phyloP scores from a whole-genome alignment of 2,888 invertebrate species.

The Lypha dubia region DNA sequence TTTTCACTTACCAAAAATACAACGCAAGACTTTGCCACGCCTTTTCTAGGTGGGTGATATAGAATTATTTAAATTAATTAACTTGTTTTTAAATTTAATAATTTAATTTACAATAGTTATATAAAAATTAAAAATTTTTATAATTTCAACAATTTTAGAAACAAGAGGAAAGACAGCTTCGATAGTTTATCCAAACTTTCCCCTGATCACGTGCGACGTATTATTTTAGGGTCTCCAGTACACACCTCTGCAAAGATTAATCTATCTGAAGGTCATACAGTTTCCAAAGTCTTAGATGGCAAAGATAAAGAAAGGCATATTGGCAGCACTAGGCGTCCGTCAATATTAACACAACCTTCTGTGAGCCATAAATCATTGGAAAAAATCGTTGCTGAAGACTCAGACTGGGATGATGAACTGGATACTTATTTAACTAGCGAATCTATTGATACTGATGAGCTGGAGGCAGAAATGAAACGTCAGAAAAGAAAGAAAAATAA shows the following conservation, averaged over 20 bases:
- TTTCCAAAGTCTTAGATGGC: constrained; percentile 44
- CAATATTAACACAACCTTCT: constrained; percentile 62
- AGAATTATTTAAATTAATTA: constrained; percentile 4
- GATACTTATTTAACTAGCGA: constrained; percentile 78
- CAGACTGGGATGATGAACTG: constrained; percentile 77
- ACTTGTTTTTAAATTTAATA: neutral
- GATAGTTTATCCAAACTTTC: constrained; percentile 78
- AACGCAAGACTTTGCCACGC: constrained; percentile 62
- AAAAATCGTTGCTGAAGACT: constrained; percentile 74
- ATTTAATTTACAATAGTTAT: neutral
- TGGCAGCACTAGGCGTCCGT: constrained; percentile 55
- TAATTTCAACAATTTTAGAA: constrained; percentile 70
- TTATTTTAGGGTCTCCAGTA: constrained; percentile 79
- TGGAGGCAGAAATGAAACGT: constrained; percentile 85
- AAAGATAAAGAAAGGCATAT: constrained; percentile 66
- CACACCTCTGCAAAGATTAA: constrained; percentile 73
- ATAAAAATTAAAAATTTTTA: neutral
- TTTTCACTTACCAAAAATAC: constrained; percentile 67
- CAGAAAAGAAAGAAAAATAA: constrained; percentile 84
- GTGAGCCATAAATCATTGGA: constrained; percentile 58
- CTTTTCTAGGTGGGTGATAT: constrained; percentile 62
- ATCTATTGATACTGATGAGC: constrained; percentile 83
- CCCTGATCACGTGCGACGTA: constrained; percentile 78
- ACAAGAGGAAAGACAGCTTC: constrained; percentile 77
- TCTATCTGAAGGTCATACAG: constrained; percentile 33